These are phyloP conservation scores for Adineta ricciae DNA, from an alignment of 2,888 invertebrate genomes.

Conservation along the genomic window DNA sequence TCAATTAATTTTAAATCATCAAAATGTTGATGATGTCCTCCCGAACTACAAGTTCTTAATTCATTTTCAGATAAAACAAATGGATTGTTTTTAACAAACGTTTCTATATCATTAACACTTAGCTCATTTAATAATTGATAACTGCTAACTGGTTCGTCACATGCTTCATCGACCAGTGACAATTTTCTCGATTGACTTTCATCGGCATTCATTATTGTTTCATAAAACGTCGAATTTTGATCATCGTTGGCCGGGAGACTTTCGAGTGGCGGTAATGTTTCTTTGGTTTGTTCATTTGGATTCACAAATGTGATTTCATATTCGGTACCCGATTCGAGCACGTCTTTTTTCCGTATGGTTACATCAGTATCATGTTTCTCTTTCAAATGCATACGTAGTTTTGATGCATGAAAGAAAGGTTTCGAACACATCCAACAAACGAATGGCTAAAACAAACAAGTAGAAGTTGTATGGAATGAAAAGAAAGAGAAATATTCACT, in stretches of 20 bases:
- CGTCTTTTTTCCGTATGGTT: constrained; percentile 19
- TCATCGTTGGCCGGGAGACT: not conserved
- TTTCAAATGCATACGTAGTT: constrained; percentile 13
- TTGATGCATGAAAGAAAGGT: constrained; percentile 8
- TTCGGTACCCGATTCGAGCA: not conserved
- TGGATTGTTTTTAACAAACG: constrained; percentile 23
- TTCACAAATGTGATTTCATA: constrained; percentile 20
- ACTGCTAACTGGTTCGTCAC: not conserved
- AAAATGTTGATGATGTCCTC: constrained; percentile 8
- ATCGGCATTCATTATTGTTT: not conserved
- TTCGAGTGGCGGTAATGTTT: not conserved
- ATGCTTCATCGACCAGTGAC: not conserved
- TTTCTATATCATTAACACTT: constrained; percentile 16
- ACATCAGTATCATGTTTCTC: constrained; percentile 22
- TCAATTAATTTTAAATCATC: constrained; percentile 13
- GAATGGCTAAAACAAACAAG: not conserved
- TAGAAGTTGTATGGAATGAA: not conserved
- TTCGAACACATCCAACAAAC: constrained; percentile 17
- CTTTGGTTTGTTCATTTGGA: not conserved
- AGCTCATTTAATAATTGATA: constrained; percentile 16
- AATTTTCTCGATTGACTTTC: not conserved
- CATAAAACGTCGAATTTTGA: not conserved
- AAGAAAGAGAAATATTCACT: not conserved
- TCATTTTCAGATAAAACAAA: constrained; percentile 15
- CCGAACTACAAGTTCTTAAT: not conserved